Percentiles rank a stretch among this genome's conserved stretches.
Conservation (phyloP, 1,140 invertebrate species). For the Eufriesea mexicana region DNA sequence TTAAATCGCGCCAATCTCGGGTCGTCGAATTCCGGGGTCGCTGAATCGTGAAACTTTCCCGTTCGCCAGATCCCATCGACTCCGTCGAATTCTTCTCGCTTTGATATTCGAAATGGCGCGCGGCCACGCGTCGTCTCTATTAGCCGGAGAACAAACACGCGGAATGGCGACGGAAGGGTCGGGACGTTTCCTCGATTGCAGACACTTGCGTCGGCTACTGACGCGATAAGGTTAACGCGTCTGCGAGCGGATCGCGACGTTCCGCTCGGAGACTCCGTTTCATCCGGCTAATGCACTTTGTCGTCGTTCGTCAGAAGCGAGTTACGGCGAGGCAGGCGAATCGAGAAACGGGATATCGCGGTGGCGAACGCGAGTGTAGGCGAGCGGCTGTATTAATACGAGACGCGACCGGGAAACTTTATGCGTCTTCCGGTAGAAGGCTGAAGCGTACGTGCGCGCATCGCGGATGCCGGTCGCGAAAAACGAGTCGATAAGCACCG, state of each 20-base stretch:
- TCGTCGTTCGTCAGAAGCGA: conserved; percentile 29
- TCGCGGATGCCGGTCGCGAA: not conserved
- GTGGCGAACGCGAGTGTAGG: not conserved
- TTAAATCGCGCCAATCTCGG: not conserved
- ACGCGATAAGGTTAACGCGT: not conserved
- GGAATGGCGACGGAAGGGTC: no score
- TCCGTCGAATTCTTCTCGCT: no score
- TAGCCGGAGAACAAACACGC: not conserved
- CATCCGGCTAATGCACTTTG: conserved; percentile 64
- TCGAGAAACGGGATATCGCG: conserved; percentile 3
- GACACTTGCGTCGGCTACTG: not conserved
- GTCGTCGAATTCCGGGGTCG: not conserved
- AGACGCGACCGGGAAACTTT: conserved; percentile 6
- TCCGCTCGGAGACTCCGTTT: conserved; percentile 56
- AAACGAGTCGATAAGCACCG: conserved; percentile 22
- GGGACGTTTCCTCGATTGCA: not conserved
- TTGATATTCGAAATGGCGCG: not conserved
- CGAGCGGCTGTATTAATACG: conserved; percentile 4
- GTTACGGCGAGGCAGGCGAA: conserved; percentile 36
- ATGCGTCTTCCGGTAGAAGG: not conserved
- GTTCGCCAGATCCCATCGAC: no score
- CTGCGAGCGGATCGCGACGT: conserved; percentile 11
- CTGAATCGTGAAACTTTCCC: not conserved
- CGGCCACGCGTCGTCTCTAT: no score
- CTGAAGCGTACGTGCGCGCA: not conserved